Percentiles rank a stretch among this genome's conserved stretches.
These are phyloP conservation scores for Dichetophora obliterata DNA, from an alignment of 2,888 invertebrate species.

Conservation along the genomic window DNA sequence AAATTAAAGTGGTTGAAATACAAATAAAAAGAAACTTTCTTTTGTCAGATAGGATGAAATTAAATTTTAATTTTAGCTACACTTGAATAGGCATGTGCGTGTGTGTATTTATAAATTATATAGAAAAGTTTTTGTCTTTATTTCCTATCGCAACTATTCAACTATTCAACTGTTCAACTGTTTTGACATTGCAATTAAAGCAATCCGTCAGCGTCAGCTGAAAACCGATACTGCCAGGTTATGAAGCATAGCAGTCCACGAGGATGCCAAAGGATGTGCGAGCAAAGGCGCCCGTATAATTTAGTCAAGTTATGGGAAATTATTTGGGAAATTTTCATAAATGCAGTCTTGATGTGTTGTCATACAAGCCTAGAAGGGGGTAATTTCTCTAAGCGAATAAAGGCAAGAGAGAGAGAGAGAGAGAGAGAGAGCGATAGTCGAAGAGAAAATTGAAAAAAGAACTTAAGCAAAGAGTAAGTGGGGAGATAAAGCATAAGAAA, in stretches of 20 bases:
- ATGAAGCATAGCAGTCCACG: neutral
- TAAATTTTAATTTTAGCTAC: neutral
- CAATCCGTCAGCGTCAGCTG: conserved; percentile 20
- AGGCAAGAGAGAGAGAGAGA: no score
- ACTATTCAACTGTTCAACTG: neutral
- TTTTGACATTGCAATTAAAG: neutral
- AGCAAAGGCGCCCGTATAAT: neutral
- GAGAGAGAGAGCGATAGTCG: no score
- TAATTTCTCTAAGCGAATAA: neutral
- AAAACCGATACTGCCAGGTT: conserved; percentile 22
- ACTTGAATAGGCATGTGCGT: no score
- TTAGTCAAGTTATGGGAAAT: conserved; percentile 5
- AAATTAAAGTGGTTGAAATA: neutral
- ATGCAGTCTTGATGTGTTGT: neutral
- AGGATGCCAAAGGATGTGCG: conserved; percentile 7
- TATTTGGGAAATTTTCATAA: neutral
- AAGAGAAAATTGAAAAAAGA: no score
- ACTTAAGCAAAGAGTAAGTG: no score
- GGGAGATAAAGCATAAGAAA: no score
- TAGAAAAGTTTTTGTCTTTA: no score
- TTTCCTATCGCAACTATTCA: neutral
- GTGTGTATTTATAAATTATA: no score
- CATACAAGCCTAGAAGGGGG: neutral
- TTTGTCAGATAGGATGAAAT: neutral
- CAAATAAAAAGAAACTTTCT: no score